Percentiles rank a stretch among this genome's conserved stretches.
These are phyloP conservation scores for Typhlomys cinereus DNA, from an alignment of 2,113 vertebrate genomes.

Conservation along the genomic window DNA sequence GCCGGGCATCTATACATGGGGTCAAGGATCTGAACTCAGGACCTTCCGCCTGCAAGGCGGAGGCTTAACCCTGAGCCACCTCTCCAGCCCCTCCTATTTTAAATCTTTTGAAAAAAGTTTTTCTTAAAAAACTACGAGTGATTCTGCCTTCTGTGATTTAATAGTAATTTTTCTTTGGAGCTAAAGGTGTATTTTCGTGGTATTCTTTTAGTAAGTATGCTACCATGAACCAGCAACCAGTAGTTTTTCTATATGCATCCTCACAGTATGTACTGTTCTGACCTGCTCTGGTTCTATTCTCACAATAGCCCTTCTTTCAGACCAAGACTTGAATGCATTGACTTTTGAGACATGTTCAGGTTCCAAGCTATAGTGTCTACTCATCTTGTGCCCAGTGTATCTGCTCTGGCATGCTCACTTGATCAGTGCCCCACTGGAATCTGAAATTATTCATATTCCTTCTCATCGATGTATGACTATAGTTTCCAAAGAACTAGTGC, in stretches of 20 bases:
- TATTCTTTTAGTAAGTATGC: not conserved
- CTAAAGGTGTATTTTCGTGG: not conserved
- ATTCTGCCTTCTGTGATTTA: not conserved
- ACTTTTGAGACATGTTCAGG: not conserved
- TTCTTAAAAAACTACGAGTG: no score
- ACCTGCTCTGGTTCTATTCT: no score
- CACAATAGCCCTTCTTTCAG: no score
- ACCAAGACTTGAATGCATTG: not conserved
- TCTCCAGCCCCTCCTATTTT: no score
- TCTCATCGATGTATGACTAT: not conserved
- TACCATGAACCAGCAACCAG: not conserved
- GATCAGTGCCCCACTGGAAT: not conserved
- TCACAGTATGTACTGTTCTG: not conserved
- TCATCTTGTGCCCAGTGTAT: not conserved
- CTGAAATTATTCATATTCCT: not conserved
- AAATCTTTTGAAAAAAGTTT: no score
- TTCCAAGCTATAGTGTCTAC: not conserved
- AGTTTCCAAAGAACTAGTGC: not conserved
- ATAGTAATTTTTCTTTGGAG: conserved; percentile 8
- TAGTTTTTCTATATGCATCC: not conserved
- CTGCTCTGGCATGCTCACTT: not conserved
- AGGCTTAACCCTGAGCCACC: no score
- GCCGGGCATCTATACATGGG: no score
- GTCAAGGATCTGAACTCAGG: no score
- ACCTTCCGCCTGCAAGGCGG: no score